phyloP scores from a whole-genome alignment of 2,888 invertebrate species.

The Margaritifera margaritifera region DNA sequence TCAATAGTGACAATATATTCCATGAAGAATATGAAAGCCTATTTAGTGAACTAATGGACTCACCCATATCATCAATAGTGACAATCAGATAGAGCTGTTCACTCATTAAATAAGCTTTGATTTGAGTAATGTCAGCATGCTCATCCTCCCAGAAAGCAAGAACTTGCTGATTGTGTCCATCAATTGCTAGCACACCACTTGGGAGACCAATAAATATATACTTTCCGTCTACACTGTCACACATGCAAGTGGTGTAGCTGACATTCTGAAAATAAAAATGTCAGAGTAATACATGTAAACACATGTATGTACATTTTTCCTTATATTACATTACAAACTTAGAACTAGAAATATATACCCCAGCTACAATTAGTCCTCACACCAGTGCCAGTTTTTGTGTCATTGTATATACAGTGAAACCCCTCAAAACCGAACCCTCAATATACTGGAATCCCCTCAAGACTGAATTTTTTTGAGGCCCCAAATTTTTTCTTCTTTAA shows the following conservation, averaged over 20 bases:
- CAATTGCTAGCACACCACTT: slow-evolving; percentile 59
- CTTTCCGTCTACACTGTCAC: slow-evolving; percentile 59
- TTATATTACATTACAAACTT: background rate
- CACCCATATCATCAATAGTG: slow-evolving; percentile 69
- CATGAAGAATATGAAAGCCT: background rate
- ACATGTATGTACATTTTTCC: background rate
- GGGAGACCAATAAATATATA: slow-evolving; percentile 63
- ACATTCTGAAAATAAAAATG: slow-evolving; percentile 40
- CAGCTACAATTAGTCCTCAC: too few relatives aligned
- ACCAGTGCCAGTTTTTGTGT: too few relatives aligned
- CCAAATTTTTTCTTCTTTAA: too few relatives aligned
- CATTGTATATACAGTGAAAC: too few relatives aligned
- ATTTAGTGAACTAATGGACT: slow-evolving; percentile 1
- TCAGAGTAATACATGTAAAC: background rate
- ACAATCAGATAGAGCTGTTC: slow-evolving; percentile 53
- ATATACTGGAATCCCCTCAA: too few relatives aligned
- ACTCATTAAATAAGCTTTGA: slow-evolving; percentile 46
- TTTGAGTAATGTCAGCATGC: slow-evolving; percentile 52
- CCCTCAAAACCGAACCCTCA: too few relatives aligned
- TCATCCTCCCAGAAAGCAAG: slow-evolving; percentile 62
- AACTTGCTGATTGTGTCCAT: slow-evolving; percentile 48
- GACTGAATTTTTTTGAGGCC: too few relatives aligned
- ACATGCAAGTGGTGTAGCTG: slow-evolving; percentile 52
- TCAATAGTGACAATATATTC: slow-evolving; percentile 59
- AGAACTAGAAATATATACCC: too few relatives aligned